Evolutionary conservation across 2,797 vertebrate species (phyloP), one percentile per base, ranked within the genome.

Genomic region (Pitangus sulphuratus): DNA sequence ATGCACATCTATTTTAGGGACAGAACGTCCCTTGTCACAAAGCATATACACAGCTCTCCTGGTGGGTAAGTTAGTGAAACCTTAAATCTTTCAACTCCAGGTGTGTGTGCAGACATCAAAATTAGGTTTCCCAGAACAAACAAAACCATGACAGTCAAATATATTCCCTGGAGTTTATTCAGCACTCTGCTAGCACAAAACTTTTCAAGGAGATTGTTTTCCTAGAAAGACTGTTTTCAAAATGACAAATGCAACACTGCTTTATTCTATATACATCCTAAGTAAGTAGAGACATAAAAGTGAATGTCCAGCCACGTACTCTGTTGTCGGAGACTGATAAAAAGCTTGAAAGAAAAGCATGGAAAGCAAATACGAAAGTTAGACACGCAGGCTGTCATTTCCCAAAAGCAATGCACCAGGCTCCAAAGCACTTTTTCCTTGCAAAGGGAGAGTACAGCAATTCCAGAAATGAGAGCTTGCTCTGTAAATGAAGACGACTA

Each of bases 1-100:
- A 33, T 7, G 28, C 39, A 65, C 11, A 3, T n/a, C 9, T 11
- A 31, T 22, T 72, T 82, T 6, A 12, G 14, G 30, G 39, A 28
- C 45, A 45, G 31, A 78, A 56, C 0, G 0, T 13, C 9, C 25
- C 2, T 1, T 2, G 2, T 20, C 42, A 44, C 26, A 81, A 74
- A 70, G 51, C 0, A 0, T 4, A 47, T 5, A 40, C 11, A 5
- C 11, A 64, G 42, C 8, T 75, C 3, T 72, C 11, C 42, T 56
- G 11, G 2, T 8, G 6, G 14, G 61, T 4, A 69, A 72, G 12
- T 14, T 24, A 3, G 16, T 20, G 54, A 45, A 90, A 95, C 8
- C 6, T 30, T 19, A 8, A 69, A 48, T 66, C 40, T 72, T 65
- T 33, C 40, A 85, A 31, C 10, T 45, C 11, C 22, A 22, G 30